Evolutionary conservation across 2,888 invertebrate species (phyloP).

Genomic region (Drosophila histrio): DNA sequence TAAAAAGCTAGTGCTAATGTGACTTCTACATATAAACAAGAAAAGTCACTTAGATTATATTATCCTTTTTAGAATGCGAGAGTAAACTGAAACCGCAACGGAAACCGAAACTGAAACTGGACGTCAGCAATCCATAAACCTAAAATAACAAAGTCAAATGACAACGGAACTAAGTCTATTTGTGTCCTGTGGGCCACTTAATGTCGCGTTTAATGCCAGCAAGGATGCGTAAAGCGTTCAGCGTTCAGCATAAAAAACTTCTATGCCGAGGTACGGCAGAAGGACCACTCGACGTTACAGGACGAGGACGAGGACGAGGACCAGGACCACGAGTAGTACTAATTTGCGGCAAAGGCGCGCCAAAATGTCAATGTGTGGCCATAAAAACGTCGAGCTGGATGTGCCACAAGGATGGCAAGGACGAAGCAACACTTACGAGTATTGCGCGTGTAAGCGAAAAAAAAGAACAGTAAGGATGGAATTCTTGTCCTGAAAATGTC

Average conservation of each 20-base stretch:
- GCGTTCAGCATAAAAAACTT: conserved; percentile 74
- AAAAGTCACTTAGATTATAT: conserved; percentile 61
- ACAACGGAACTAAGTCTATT: conserved; percentile 31
- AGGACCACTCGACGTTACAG: conserved; percentile 32
- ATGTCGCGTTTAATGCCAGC: conserved; percentile 66
- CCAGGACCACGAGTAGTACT: conserved; percentile 33
- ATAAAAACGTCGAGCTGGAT: conserved; percentile 56
- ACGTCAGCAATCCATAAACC: conserved; percentile 56
- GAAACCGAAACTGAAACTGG: conserved; percentile 21
- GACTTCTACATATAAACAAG: conserved; percentile 25
- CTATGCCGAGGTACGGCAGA: conserved; percentile 1
- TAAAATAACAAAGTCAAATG: conserved; percentile 55
- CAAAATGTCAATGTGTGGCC: conserved; percentile 69
- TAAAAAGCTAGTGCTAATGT: neutral
- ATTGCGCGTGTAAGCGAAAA: conserved; percentile 77
- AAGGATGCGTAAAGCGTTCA: conserved; percentile 69
- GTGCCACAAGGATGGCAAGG: conserved; percentile 21
- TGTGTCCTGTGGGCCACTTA: conserved; percentile 49
- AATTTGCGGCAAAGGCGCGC: conserved; percentile 66
- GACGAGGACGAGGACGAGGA: conserved; percentile 18
- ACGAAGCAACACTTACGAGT: conserved; percentile 49
- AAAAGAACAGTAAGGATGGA: neutral
- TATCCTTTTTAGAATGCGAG: conserved; percentile 57
- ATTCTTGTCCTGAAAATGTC: conserved; percentile 44
- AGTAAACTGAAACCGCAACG: conserved; percentile 5